Percentiles rank a stretch among this genome's conserved stretches.
Conservation (phyloP, 2,888 invertebrate genomes). For the Syrista parreyssii region DNA sequence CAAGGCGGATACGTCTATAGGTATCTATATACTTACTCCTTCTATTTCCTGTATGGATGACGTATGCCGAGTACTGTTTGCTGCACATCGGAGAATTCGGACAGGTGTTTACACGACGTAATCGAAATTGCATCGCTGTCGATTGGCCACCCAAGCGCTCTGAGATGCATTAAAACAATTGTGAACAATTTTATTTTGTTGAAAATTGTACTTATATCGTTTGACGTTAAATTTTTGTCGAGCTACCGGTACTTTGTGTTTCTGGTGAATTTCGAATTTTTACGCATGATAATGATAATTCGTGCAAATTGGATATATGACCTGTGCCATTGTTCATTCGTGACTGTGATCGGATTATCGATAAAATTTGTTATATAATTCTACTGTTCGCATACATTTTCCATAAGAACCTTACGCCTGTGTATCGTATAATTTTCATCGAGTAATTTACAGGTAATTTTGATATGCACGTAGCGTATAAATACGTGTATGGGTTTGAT, state of each 20-base stretch:
- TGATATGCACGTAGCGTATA: too few relatives aligned
- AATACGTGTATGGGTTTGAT: too few relatives aligned
- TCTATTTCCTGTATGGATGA: not conserved
- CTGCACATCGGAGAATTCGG: not conserved
- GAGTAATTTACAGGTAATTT: too few relatives aligned
- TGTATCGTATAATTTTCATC: not conserved
- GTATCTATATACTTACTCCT: not conserved
- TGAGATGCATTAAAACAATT: too few relatives aligned
- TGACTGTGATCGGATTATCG: not conserved
- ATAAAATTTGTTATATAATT: not conserved
- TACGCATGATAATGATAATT: not conserved
- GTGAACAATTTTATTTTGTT: too few relatives aligned
- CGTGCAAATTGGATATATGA: too few relatives aligned
- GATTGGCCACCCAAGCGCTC: too few relatives aligned
- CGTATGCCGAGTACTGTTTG: not conserved
- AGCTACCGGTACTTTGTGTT: not conserved
- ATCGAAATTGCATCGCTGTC: not conserved
- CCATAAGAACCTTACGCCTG: too few relatives aligned
- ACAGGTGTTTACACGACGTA: not conserved
- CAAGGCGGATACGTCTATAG: not conserved
- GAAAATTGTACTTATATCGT: not conserved
- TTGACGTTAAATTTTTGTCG: not conserved
- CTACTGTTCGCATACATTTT: rapidly evolving
- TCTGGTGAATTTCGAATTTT: not conserved
- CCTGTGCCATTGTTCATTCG: too few relatives aligned